These are phyloP conservation scores for Enteromius fasciolatus DNA, from an alignment of 2,797 vertebrate genomes.

Conservation along the genomic window DNA sequence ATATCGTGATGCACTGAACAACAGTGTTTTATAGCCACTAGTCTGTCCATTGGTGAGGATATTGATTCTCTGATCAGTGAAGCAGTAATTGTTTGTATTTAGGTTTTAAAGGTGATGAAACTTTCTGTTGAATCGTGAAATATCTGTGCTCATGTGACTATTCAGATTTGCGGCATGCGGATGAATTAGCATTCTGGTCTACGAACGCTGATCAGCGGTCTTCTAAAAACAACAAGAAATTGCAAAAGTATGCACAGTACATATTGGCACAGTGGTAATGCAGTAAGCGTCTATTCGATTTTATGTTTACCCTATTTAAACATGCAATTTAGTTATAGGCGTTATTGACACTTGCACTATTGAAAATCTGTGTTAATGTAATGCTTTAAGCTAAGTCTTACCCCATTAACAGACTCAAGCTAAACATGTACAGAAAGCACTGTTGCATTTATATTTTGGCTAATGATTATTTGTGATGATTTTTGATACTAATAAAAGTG, in stretches of 20 bases:
- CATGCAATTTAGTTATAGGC: neutral
- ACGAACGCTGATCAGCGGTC: neutral
- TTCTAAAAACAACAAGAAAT: neutral
- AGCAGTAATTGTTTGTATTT: conserved; percentile 24
- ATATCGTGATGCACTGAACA: conserved; percentile 9
- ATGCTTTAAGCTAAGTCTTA: neutral
- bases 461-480: neutral
- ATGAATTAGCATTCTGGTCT: conserved; percentile 23
- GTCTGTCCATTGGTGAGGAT: neutral
- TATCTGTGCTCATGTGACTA: neutral
- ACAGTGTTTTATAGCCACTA: conserved; percentile 4
- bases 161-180: neutral
- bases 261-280: neutral
- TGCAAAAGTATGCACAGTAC: neutral
- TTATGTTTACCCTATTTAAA: conserved; percentile 1
- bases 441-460: neutral
- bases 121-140: conserved; percentile 6
- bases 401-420: neutral
- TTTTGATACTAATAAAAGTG: neutral
- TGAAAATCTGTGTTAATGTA: conserved; percentile 5
- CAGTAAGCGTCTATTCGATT: neutral
- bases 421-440: neutral
- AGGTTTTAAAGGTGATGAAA: conserved; percentile 40
- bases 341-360: neutral
- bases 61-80: neutral